Conservation (phyloP, 37 sponge, comb jelly and placozoan species). For the Lycopodina hypogea region DNA sequence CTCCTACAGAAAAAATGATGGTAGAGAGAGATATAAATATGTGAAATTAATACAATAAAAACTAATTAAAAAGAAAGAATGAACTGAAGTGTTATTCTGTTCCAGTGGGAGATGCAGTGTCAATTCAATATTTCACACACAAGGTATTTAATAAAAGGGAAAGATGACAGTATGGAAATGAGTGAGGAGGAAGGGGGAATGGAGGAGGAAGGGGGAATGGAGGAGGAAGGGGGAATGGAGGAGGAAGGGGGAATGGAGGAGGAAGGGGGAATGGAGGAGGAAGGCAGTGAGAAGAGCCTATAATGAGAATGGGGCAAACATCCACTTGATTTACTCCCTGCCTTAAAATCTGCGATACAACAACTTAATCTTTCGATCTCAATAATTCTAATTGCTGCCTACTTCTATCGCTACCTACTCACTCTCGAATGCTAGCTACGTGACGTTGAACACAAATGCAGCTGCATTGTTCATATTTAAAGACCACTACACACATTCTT, state of each 20-base stretch:
- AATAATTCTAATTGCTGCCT: too few species aligned
- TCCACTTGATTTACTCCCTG: too few species aligned
- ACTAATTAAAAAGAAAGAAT: not conserved
- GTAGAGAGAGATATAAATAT: not conserved
- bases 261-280: not conserved
- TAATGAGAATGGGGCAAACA: too few species aligned
- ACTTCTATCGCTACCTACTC: too few species aligned
- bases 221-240: too few species aligned
- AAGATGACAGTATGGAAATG: slow-evolving; percentile 6
- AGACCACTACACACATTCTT: too few species aligned
- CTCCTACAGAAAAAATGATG: not conserved
- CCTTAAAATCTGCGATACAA: too few species aligned
- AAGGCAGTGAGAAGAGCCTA: not conserved
- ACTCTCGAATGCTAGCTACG: too few species aligned
- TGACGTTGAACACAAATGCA: too few species aligned
- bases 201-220: slow-evolving; percentile 9
- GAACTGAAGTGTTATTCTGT: not conserved
- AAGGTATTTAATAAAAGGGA: not conserved
- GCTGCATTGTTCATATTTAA: too few species aligned
- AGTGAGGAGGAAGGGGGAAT: slow-evolving; percentile 3
- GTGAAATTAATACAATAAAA: not conserved
- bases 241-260: not conserved
- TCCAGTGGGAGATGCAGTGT: not conserved
- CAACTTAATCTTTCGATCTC: too few species aligned
- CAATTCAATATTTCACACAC: not conserved